Evolutionary conservation across 1,140 invertebrate species (phyloP).

Genomic region (Meloidogyne exigua): DNA sequence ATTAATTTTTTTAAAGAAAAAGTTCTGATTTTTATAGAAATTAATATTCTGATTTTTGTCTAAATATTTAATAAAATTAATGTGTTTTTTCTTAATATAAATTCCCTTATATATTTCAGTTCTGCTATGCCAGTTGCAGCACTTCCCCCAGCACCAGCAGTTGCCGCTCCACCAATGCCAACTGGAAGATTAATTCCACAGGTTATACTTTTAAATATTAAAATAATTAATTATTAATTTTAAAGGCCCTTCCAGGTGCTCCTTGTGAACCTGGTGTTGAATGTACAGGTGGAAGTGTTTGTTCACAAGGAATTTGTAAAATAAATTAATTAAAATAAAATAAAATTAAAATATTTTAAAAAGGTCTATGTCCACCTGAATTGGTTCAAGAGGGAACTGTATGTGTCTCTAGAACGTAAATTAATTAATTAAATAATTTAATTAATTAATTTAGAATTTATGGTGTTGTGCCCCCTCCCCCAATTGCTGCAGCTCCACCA

Average conservation of each 20-base stretch:
- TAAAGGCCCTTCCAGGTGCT: slow-evolving; percentile 53
- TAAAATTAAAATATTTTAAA: not conserved
- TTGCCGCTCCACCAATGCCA: slow-evolving; percentile 41
- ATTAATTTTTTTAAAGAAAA: too few species aligned
- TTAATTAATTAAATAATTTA: slow-evolving; percentile 37
- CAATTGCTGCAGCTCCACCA: not conserved
- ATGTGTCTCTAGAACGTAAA: slow-evolving; percentile 51
- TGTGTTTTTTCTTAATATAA: too few species aligned
- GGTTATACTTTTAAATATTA: slow-evolving; percentile 22
- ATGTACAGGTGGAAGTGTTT: slow-evolving; percentile 56
- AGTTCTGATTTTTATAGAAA: too few species aligned
- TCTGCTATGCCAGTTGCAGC: slow-evolving; percentile 11
- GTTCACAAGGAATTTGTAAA: slow-evolving; percentile 52
- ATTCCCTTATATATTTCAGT: too few species aligned
- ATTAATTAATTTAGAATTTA: not conserved
- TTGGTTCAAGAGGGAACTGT: slow-evolving; percentile 56
- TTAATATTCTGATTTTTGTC: not conserved
- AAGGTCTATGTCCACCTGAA: slow-evolving; percentile 51
- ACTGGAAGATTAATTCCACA: slow-evolving; percentile 57
- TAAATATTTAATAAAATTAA: too few species aligned
- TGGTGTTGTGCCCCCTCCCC: slow-evolving; percentile 5
- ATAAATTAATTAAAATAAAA: too few species aligned
- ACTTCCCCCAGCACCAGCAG: slow-evolving; percentile 28
- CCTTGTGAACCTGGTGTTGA: slow-evolving; percentile 60
- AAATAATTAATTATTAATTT: not conserved